phyloP scores from a whole-genome alignment of 53 echinoderm and acorn worm genomes.

The Astropecten irregularis region DNA sequence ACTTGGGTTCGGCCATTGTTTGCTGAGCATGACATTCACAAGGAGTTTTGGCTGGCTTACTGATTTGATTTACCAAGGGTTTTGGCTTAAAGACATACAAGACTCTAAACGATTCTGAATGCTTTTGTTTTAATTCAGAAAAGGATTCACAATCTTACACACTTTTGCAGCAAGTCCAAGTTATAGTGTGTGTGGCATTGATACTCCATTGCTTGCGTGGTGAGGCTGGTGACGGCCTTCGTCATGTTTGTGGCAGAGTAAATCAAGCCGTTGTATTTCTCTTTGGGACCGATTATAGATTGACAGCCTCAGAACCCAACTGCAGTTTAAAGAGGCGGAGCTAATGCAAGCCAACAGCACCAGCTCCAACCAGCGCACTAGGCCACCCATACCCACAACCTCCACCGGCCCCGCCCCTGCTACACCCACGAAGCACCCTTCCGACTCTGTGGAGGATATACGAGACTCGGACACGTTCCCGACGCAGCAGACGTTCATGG shows the following conservation, averaged over 20 bases:
- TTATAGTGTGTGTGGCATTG: no score
- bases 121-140: background rate
- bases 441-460: slow-evolving; percentile 16
- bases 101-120: background rate
- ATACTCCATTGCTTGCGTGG: no score
- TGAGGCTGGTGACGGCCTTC: no score
- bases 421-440: background rate
- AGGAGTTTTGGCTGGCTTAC: no score
- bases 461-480: slow-evolving; percentile 61
- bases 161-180: no score
- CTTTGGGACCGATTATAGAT: slow-evolving; percentile 63
- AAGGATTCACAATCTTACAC: no score
- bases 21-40: no score
- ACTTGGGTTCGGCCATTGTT: no score
- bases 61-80: no score
- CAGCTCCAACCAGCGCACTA: slow-evolving; percentile 26
- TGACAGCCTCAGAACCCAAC: slow-evolving; percentile 87
- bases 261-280: no score
- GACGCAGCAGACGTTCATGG: slow-evolving; percentile 81
- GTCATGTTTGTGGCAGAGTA: no score
- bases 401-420: background rate
- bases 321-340: slow-evolving; percentile 91
- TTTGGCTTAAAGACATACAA: background rate
- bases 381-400: slow-evolving; percentile 19
- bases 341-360: slow-evolving; percentile 77